Base-by-base conservation (phyloP, 2,888 invertebrate species). In the Andrena bicolor region DNA sequence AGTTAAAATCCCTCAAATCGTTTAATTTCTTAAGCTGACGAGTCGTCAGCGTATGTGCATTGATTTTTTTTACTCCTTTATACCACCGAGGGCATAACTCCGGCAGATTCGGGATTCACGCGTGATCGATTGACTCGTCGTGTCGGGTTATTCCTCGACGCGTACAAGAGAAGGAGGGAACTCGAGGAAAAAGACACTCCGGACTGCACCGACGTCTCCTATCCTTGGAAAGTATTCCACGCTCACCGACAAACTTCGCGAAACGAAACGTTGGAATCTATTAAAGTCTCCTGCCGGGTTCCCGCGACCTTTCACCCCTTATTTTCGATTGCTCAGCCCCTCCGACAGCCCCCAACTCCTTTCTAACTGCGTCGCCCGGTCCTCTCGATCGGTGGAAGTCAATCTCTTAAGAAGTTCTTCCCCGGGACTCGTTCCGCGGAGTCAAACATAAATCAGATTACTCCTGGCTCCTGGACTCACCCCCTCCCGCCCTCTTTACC, bases 371-470 rank as follows among this genome's bases (percentile, higher is more conserved):
- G 32, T 79, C 79, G 56, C 74, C 83, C 70, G 71, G 72, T 61
- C 79, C 71, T 70, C 75, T 66, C 78, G 61, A 56, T 70, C 77
- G 69, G 68, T 85, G 80, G 74, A 84, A 92, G 92, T 92, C 92
- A 92, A 93, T 93, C 91, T 92, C 91, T 92, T 90, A 89, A 92
- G 91, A 93, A 92, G 91, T 92, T 93, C 90, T 83, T 78, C 84
- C 66, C 30, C 71, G 76, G 65, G 79, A 76, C 85, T 85, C 82
- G 76, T 82, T 79, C 80, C 58, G 70, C 63, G 28, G 77, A 93
- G 91, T 92, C 92, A 90, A 92, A 91, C 90, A 90, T 91, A 93
- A 93, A 93, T 93, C 92, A 92, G 91, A 93, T 93, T 92, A 92
- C 87, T 84, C 86, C 83, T 83, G 68, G 80, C 76, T 82, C 73